Base-by-base conservation (phyloP, 2,888 invertebrate species). In the Drosophila ochracea region DNA sequence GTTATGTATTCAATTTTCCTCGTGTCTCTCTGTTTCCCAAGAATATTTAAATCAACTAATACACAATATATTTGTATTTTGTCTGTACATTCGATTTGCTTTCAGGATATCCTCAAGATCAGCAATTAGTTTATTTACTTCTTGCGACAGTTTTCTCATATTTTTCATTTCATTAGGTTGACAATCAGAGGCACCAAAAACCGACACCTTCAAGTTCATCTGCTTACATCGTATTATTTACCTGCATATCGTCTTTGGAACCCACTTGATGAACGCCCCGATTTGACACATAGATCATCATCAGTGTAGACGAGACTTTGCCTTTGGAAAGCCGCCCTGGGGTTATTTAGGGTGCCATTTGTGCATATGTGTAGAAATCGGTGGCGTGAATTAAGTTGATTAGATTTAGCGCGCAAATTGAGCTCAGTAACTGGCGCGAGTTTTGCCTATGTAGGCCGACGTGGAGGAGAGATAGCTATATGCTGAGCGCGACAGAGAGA, bases 371-470 rank as follows among this genome's bases (percentile, higher is more conserved):
- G 54, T 68, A 25, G 72, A 62, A 80, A 69, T 71, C 66, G 74
- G 61, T 72, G 83, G 90, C 73, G 86, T 86, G 80, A 85, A 90
- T 90, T 89, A 85, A 89, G 81, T 90, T 90, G 89, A 85, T 85
- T 90, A 90, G 86, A 83, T 90, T 88, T 90, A 85, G 82, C 68
- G 71, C 69, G 83, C 86, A 89, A 90, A 72, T 80, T 80, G 72
- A 72, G 67, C 59, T 60, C 68, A 50, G 65, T 66, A 68, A 72
- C 59, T 73, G 68, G 30, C 76, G 57, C 39, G 39, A 55, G 43
- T 49, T 47, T 35, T 13, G 39, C 33, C 25, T 54, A 65, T 68
- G 62, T 73, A 52, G 64, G 68, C 53, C 67, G 67, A 53, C 28
- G 62, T 28, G 33, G 25, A 41, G 62, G 43, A 16, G 58, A 35